phyloP scores from a whole-genome alignment of 2,797 vertebrate genomes.

The Acanthiza pusilla region DNA sequence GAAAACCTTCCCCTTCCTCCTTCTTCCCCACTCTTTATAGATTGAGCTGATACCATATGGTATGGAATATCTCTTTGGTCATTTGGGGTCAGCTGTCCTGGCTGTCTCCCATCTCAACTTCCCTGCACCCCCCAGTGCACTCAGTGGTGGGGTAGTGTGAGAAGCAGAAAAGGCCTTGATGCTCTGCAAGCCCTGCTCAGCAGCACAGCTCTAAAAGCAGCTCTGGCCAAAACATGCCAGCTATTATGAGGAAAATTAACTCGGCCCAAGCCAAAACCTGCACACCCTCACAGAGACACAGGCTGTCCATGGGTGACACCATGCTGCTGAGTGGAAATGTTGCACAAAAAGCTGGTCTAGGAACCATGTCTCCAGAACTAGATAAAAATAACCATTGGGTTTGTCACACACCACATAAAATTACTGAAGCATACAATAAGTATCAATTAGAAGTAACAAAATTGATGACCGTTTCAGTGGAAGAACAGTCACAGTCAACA shows the following conservation, averaged over 20 bases:
- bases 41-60: neutral
- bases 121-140: neutral
- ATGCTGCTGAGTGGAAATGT: neutral
- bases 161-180: neutral
- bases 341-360: neutral
- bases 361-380: neutral
- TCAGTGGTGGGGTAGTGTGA: neutral
- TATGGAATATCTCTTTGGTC: neutral
- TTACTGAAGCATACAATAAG: neutral
- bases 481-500: neutral
- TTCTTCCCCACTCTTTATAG: too few relatives aligned
- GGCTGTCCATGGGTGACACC: neutral
- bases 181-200: neutral
- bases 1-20: neutral
- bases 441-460: neutral
- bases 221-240: neutral
- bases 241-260: neutral
- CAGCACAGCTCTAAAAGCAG: neutral
- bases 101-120: neutral
- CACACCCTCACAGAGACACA: rapidly evolving
- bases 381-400: neutral
- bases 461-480: neutral
- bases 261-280: neutral
- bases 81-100: neutral
- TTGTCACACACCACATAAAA: neutral